These are phyloP conservation scores for Stegastes partitus DNA, from an alignment of 2,113 vertebrate genomes.

Conservation along the genomic window DNA sequence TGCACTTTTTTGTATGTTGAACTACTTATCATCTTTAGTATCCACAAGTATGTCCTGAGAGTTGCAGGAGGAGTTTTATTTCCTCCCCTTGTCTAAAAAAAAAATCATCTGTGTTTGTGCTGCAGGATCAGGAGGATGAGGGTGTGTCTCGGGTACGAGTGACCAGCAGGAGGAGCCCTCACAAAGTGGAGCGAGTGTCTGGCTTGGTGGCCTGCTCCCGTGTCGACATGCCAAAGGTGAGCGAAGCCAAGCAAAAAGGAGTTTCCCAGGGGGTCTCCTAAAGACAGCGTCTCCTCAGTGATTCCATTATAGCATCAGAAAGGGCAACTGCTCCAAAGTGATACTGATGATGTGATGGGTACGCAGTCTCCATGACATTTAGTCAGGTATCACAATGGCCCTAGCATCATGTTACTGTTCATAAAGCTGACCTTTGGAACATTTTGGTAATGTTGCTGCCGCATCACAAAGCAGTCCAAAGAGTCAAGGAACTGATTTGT, in stretches of 20 bases:
- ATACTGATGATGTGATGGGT: slow-evolving; percentile 12
- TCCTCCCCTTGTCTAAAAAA: not conserved
- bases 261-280: not conserved
- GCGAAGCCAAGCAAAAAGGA: slow-evolving; percentile 30
- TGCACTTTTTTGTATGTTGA: not conserved
- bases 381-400: not conserved
- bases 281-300: not conserved
- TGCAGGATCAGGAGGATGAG: slow-evolving; percentile 65
- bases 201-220: slow-evolving; percentile 80
- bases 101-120: not conserved
- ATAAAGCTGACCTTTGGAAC: slow-evolving; percentile 23
- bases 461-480: slow-evolving; percentile 3
- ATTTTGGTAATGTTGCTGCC: slow-evolving; percentile 11
- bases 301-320: not conserved
- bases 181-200: slow-evolving; percentile 84
- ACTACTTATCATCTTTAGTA: not conserved
- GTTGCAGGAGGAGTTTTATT: not conserved
- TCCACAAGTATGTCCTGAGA: not conserved
- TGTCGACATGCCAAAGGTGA: slow-evolving; percentile 83
- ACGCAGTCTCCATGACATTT: slow-evolving; percentile 15
- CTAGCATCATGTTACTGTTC: not conserved
- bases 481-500: not conserved
- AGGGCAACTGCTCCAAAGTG: slow-evolving; percentile 8
- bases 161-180: slow-evolving; percentile 84
- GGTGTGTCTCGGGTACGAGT: slow-evolving; percentile 81